A percentile compares a stretch with the other conserved stretches of the same genome.
These are phyloP conservation scores for Thysanoteuthis rhombus DNA, from an alignment of 2,888 invertebrate species.

Conservation along the genomic window DNA sequence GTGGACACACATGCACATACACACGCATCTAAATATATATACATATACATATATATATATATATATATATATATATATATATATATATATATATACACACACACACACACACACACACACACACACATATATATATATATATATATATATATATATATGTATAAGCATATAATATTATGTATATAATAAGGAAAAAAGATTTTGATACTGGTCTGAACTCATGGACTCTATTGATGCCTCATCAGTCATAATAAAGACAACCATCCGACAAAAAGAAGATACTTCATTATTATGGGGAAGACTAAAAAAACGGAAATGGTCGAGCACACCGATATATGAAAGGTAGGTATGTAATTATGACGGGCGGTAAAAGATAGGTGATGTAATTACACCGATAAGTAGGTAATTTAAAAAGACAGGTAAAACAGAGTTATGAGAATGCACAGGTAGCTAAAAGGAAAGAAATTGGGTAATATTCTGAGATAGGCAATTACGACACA, in stretches of 20 bases:
- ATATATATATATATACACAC: too few species aligned
- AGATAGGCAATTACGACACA: background rate
- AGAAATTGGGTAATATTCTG: background rate
- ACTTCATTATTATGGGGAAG: background rate
- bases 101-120: too few species aligned
- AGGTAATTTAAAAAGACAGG: background rate
- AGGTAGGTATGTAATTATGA: background rate
- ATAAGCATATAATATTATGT: background rate
- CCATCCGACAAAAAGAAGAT: background rate
- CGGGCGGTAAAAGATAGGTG: background rate
- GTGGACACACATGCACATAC: too few species aligned
- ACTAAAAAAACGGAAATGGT: background rate
- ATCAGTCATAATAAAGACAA: background rate
- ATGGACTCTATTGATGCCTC: background rate
- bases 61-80: too few species aligned
- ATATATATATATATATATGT: too few species aligned
- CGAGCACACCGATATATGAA: background rate
- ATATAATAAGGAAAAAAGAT: background rate
- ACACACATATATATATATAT: too few species aligned
- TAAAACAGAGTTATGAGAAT: background rate
- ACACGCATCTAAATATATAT: too few species aligned
- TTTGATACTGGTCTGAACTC: background rate
- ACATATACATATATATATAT: too few species aligned
- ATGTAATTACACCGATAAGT: background rate
- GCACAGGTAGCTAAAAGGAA: background rate